phyloP scores from a whole-genome alignment of 2,797 vertebrate species.

The Alauda arvensis region DNA sequence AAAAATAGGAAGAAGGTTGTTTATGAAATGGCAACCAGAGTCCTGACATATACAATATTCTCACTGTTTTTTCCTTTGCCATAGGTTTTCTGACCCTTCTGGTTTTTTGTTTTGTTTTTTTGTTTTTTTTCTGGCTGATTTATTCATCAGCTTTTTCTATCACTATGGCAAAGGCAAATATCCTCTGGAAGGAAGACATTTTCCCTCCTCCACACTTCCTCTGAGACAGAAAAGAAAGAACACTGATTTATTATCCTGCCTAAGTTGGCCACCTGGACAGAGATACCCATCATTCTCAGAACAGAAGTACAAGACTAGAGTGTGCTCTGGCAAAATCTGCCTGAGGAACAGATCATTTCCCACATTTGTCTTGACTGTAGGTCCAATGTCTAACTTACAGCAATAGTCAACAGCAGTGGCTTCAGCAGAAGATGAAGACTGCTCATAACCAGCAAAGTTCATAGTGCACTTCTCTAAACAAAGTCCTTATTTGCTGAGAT shows the following conservation, averaged over 20 bases:
- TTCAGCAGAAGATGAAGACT: not conserved
- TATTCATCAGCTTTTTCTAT: slow-evolving; percentile 39
- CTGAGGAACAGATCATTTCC: not conserved
- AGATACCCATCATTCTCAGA: not conserved
- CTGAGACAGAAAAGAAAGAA: slow-evolving; percentile 2
- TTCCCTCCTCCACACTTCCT: slow-evolving; percentile 21
- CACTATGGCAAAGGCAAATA: slow-evolving; percentile 63
- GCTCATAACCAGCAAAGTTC: not conserved
- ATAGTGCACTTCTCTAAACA: not conserved
- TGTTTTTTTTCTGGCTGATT: slow-evolving; percentile 33
- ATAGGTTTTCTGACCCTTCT: slow-evolving; percentile 42
- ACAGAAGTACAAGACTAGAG: not conserved
- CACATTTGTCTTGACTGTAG: not conserved
- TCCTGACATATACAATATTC: slow-evolving; percentile 50
- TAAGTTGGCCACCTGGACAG: slow-evolving; percentile 24
- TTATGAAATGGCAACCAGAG: slow-evolving; percentile 35
- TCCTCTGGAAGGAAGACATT: slow-evolving; percentile 46
- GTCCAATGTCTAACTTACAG: not conserved
- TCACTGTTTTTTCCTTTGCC: slow-evolving; percentile 38
- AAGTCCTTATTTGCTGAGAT: not conserved
- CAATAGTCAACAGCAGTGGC: not conserved
- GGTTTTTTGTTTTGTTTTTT: not conserved
- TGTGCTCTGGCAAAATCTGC: not conserved
- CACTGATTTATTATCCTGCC: not conserved
- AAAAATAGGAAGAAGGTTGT: slow-evolving; percentile 57